These are phyloP conservation scores for Omphaloscelis lunosa DNA, from an alignment of 2,888 invertebrate genomes.

Conservation along the genomic window DNA sequence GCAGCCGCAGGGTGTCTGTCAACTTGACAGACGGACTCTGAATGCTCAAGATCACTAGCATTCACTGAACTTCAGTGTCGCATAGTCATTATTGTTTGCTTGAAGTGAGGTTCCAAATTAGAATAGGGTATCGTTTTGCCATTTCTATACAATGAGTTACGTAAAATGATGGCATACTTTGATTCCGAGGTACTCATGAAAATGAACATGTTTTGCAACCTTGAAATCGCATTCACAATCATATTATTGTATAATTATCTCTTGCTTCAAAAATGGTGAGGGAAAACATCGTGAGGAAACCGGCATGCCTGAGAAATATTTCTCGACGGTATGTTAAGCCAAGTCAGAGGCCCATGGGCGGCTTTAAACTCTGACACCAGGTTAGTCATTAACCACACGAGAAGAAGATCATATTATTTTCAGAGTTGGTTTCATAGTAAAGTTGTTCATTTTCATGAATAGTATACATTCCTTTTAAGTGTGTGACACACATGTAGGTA, in stretches of 20 bases:
- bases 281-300: no score
- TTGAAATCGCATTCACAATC: background rate
- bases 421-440: background rate
- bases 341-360: no score
- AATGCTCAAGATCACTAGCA: slow-evolving; percentile 48
- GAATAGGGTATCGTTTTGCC: background rate
- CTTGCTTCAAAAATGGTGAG: no score
- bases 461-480: background rate
- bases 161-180: background rate
- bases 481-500: background rate
- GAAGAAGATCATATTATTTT: background rate
- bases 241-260: background rate
- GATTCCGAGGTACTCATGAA: background rate
- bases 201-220: background rate
- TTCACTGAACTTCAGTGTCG: slow-evolving; percentile 36
- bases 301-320: no score
- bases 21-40: slow-evolving; percentile 61
- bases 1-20: slow-evolving; percentile 63
- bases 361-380: no score
- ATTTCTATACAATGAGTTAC: background rate
- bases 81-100: slow-evolving; percentile 12
- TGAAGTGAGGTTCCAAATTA: slow-evolving; percentile 6
- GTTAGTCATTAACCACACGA: no score
- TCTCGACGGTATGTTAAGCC: no score
- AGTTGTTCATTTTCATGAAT: background rate